Evolutionary conservation across 2,797 vertebrate genomes (phyloP), one percentile per base, ranked within the genome.

Genomic region (Tragopan temminckii): DNA sequence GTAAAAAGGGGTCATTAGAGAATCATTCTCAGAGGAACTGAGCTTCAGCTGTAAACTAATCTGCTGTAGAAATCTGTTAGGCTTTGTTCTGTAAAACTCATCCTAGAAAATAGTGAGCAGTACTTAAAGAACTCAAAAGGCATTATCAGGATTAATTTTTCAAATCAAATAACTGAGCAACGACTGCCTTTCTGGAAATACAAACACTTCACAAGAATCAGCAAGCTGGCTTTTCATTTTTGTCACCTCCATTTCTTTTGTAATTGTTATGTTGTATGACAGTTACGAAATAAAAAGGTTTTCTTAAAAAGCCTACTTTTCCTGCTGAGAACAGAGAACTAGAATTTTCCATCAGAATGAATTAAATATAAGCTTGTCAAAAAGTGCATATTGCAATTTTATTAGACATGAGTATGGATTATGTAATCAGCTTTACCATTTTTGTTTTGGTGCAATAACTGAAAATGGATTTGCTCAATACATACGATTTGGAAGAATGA

Each of bases 361-460:
- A 94, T 97, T 96, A 96, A 95, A 89, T 94, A 96, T 80, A 93
- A 96, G 88, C 86, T 96, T 97, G 95, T 96, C 96, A 94, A 88
- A 96, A 97, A 96, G 88, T 42, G 46, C 70, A 89, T 85, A 88
- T 61, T 95, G 69, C 45, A 93, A 58, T 96, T 96, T 96, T 96
- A 96, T 96, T 96, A 97, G 90, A 93, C 79, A 89, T 70, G 80
- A 83, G 10, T 93, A 96, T 85, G 81, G 90, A 97, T 97, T 78
- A 90, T 88, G 53, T 94, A 97, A 96, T 95, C 95, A 90, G 84
- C 88, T 97, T 96, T 95, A 40, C 71, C 69, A 36, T 92, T 89
- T 83, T 93, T 93, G 89, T 97, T 97, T 96, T 89, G 62, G 38
- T 94, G 38, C 64, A 95, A 96, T 83, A 93, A 78, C 75, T 94